phyloP scores from a whole-genome alignment of 2,888 invertebrate genomes.

The Leptopilina myrica region DNA sequence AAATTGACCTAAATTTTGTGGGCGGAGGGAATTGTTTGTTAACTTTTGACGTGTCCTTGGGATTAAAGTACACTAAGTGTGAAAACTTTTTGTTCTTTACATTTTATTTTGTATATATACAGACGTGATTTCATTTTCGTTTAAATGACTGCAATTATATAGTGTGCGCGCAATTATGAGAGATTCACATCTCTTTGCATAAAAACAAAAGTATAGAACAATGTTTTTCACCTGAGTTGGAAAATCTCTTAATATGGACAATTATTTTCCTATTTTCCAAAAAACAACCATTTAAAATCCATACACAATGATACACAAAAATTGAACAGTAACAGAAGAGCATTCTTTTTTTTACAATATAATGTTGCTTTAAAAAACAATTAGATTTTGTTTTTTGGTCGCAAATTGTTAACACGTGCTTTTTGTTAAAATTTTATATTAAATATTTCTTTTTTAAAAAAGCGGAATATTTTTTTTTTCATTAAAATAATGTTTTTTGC shows the following conservation, averaged over 20 bases:
- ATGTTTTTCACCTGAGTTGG: background rate
- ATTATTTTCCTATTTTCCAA: constrained; percentile 6
- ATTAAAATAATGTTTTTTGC: too few species aligned
- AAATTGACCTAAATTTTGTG: too few species aligned
- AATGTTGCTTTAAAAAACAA: background rate
- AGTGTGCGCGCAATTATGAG: background rate
- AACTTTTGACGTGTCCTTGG: too few species aligned
- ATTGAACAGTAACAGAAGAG: too few species aligned
- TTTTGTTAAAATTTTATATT: too few species aligned
- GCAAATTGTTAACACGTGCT: too few species aligned
- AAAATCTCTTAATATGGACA: constrained; percentile 16
- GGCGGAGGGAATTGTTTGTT: too few species aligned
- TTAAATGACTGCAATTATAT: background rate
- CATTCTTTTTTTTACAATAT: background rate
- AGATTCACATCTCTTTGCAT: background rate
- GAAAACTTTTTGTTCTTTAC: background rate
- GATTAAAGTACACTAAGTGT: too few species aligned
- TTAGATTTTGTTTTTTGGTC: too few species aligned
- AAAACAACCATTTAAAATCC: background rate
- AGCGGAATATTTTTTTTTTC: too few species aligned
- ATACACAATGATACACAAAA: background rate
- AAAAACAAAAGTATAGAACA: background rate
- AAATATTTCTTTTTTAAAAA: too few species aligned
- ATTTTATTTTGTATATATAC: background rate
- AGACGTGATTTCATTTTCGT: constrained; percentile 1